Evolutionary conservation across 2,888 invertebrate species (phyloP), one percentile per base, ranked within the genome.

Genomic region (Dryadula phaetusa): DNA sequence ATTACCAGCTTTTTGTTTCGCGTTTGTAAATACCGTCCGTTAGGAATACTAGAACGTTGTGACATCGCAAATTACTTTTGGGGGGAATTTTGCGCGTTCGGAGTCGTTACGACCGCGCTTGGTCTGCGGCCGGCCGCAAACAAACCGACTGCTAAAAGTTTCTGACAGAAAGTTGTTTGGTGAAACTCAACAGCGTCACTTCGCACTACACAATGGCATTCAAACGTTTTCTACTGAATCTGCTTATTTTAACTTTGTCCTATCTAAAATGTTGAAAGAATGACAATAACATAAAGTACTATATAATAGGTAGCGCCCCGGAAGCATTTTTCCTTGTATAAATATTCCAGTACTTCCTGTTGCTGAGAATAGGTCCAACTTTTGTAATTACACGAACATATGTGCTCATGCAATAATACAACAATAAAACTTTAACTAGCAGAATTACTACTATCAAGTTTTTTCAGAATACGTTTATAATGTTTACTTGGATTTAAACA

Each of bases 61-160:
- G 89, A 90, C 86, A 83, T 80, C 82, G 86, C 88, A 87, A 89
- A 89, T 90, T 88, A 90, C 88, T 90, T 88, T 85, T 78, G 77
- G 74, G 74, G 73, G 74, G 66, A 82, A 82, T 85, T 87, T 83
- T 80, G 86, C 87, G 77, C 75, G 80, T 80, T 87, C 87, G 86
- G 83, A 79, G 84, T 80, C 80, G 84, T 88, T 88, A 89, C 87
- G 87, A 83, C 84, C 83, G 77, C 76, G 72, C 66, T 60, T 72
- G 76, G 75, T 73, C 73, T 75, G 75, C 71, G 67, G 74, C 72
- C 67, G 76, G 66, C 85, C 85, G 75, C 87, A 87, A 87, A 88
- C 87, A 85, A 83, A 83, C 86, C 82, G 77, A 82, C 80, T 82
- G 84, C 84, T 83, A 79, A 87, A 89, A 90, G 80, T 89, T 89